Evolutionary conservation across 2,797 vertebrate species (phyloP), one percentile per base, ranked within the genome.

Genomic region (Acestrorhynchus altus): DNA sequence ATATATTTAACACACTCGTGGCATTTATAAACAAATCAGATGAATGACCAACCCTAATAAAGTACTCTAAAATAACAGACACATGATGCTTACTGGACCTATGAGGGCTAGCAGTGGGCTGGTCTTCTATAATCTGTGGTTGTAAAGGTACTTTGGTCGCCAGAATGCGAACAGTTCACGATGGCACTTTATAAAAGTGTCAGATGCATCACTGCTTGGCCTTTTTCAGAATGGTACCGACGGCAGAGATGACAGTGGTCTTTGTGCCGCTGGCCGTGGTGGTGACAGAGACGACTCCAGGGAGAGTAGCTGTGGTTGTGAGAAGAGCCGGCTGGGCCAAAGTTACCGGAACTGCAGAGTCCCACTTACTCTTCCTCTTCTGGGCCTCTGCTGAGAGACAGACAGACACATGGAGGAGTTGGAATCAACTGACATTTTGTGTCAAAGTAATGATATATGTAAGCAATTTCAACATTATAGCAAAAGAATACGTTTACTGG

Each of bases 331-430:
- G 96, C 90, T 99, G 98, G 15, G 96, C 94, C 85, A 98, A 87
- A 1, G 97, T 97, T 49, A 98, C 96, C 0, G 97, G 98, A 78
- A 99, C 96, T 0, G 97, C 98, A 0, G 98, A 99, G 90, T 99
- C 97, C 98, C 98, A 99, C 80, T 99, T 99, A 90, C 97, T 99
- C 90, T 98, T 99, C 86, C 98, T 95, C 92, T 99, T 99, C 85
- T 99, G 98, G 60, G 97, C 95, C 56, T 99, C 98, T 96, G 94
- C 75, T 75, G n/a, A 40, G 7, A 47, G 31, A 60, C 40, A 57
- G n/a, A 69, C 28, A 57, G 54, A 59, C 39, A 49, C 31, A 61
- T 24, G 28, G 13, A n/a, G 8, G 10, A 26, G n/a, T n/a, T n/a
- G n/a, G n/a, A n/a, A n/a, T n/a, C n/a, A n/a, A n/a, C n/a, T n/a